Evolutionary conservation across 2,113 vertebrate species (phyloP).

Genomic region (Cryptotis parvus): DNA sequence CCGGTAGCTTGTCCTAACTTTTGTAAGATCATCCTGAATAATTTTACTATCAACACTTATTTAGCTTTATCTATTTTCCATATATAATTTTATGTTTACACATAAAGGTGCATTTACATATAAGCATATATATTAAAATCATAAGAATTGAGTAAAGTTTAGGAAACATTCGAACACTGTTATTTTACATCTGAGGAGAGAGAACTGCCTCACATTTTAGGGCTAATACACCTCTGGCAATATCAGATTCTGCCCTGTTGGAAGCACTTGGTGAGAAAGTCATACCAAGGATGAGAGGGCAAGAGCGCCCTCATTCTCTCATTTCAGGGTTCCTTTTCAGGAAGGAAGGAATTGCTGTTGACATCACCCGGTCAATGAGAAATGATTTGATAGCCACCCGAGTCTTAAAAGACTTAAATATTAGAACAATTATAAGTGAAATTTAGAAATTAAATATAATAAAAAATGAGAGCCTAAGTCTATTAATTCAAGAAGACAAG

Average conservation of each 20-base stretch:
- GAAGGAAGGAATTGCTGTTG: not conserved
- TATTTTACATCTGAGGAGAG: not conserved
- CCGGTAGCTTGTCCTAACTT: not conserved
- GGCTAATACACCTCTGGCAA: too few species aligned
- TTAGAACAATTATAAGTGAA: too few species aligned
- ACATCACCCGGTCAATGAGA: not conserved
- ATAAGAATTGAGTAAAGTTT: not conserved
- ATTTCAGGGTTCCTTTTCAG: not conserved
- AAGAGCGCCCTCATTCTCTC: too few species aligned
- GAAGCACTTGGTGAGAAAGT: not conserved
- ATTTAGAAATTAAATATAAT: too few species aligned
- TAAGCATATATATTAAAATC: not conserved
- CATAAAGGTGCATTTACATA: too few species aligned
- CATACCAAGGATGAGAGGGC: not conserved
- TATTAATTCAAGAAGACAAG: too few species aligned
- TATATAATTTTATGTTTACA: not conserved
- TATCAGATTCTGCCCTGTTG: not conserved
- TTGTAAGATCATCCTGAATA: not conserved
- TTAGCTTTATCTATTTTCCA: not conserved
- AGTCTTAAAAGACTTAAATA: too few species aligned
- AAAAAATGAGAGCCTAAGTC: too few species aligned
- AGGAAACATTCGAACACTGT: not conserved
- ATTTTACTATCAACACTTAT: not conserved
- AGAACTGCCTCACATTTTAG: not conserved
- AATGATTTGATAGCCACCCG: too few species aligned